A percentile compares a stretch with the other conserved stretches of the same genome.
Conservation (phyloP, 2,888 invertebrate genomes). For the Acrobasis suavella region DNA sequence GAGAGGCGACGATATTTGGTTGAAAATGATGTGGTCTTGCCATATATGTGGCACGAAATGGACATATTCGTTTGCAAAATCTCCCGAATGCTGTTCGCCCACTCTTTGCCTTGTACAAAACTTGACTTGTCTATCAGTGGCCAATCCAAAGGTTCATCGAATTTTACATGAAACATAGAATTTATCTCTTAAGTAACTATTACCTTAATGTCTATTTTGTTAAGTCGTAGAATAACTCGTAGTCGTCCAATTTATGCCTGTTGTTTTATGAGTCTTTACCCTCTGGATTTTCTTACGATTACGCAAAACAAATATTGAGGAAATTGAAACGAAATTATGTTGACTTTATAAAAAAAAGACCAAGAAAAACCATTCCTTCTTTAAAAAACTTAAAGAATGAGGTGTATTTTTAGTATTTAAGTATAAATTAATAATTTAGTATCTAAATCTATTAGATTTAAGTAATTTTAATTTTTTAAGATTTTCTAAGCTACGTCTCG, state of each 20-base stretch:
- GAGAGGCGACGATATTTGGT: not conserved
- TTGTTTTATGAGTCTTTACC: not conserved
- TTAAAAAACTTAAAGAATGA: too few species aligned
- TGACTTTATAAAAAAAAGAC: too few species aligned
- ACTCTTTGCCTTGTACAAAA: conserved; percentile 59
- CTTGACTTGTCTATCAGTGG: conserved; percentile 52
- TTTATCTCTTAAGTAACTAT: not conserved
- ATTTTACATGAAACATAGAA: conserved; percentile 4
- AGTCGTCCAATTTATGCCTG: not conserved
- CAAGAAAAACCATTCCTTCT: too few species aligned
- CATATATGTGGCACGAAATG: conserved; percentile 59
- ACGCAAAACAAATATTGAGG: too few species aligned
- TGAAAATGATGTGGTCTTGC: conserved; percentile 48
- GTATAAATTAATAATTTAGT: too few species aligned
- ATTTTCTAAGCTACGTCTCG: too few species aligned
- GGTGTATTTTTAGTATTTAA: too few species aligned
- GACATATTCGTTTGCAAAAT: conserved; percentile 57
- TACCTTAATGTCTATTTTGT: not conserved
- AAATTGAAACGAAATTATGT: too few species aligned
- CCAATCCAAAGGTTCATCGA: conserved; percentile 39
- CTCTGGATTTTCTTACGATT: too few species aligned
- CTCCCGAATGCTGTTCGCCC: conserved; percentile 71
- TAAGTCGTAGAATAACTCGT: not conserved
- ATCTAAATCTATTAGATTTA: too few species aligned
- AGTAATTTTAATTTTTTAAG: too few species aligned